phyloP scores from a whole-genome alignment of 2,113 vertebrate species.

The Mixornis gularis region DNA sequence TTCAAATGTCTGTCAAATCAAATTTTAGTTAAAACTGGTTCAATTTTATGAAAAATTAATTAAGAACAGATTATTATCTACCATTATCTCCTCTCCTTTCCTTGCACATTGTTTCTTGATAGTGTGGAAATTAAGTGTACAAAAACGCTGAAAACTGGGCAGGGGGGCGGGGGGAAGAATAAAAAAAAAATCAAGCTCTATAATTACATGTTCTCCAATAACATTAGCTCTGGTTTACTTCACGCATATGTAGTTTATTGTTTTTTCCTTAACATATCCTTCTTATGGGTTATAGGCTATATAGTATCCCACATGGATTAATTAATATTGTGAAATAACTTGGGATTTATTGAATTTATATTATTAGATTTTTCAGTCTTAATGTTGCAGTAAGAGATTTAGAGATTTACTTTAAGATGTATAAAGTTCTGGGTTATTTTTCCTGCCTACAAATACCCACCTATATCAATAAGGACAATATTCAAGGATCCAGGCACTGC shows the following conservation, averaged over 20 bases:
- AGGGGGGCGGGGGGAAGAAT: fast-evolving
- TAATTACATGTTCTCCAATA: background rate
- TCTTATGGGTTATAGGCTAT: background rate
- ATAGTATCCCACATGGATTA: background rate
- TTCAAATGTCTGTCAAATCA: background rate
- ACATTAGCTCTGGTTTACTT: background rate
- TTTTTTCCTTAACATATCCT: background rate
- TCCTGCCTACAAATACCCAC: background rate
- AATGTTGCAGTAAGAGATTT: background rate
- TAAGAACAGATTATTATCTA: background rate
- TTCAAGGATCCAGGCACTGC: background rate
- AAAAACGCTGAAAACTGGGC: background rate
- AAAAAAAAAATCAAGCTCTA: background rate
- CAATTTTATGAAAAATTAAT: background rate
- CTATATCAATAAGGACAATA: background rate
- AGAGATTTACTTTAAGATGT: background rate
- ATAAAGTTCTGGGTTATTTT: background rate
- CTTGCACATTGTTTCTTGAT: background rate
- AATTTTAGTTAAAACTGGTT: background rate
- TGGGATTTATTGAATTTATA: background rate
- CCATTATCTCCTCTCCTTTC: background rate
- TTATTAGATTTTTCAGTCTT: background rate
- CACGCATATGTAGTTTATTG: background rate
- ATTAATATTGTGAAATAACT: background rate
- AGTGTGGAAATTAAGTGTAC: background rate